Evolutionary conservation across 1,140 invertebrate species (phyloP).

Genomic region (Drosophila punjabiensis): DNA sequence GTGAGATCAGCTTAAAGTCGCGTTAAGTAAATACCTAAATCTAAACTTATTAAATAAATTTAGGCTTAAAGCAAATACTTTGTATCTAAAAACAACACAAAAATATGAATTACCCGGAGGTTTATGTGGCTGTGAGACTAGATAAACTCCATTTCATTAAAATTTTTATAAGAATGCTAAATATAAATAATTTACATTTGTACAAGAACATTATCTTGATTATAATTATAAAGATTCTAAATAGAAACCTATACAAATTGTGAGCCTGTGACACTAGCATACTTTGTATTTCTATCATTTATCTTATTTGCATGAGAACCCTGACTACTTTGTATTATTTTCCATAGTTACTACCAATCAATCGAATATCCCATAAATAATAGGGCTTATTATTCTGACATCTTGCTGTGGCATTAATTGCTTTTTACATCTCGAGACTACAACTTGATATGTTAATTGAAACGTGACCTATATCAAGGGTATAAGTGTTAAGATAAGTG

Average conservation of each 20-base stretch:
- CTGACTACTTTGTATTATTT: neutral
- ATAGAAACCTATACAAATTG: too few species aligned
- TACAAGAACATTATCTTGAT: too few species aligned
- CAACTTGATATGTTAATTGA: neutral
- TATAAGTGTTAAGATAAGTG: neutral
- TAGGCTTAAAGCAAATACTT: neutral
- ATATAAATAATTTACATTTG: too few species aligned
- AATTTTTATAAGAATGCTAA: too few species aligned
- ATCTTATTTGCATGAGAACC: neutral
- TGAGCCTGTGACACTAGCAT: too few species aligned
- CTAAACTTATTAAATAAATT: neutral
- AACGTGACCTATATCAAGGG: conserved; percentile 6
- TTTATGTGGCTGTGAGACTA: too few species aligned
- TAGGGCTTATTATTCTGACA: neutral
- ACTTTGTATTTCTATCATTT: too few species aligned
- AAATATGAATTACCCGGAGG: neutral
- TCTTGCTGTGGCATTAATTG: neutral
- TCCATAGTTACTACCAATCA: neutral
- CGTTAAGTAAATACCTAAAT: too few species aligned
- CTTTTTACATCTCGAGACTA: neutral
- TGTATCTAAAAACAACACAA: too few species aligned
- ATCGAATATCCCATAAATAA: neutral
- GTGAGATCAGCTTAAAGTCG: neutral
- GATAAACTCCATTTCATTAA: too few species aligned
- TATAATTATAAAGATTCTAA: too few species aligned